Evolutionary conservation across 2,888 invertebrate species (phyloP), one percentile per base, ranked within the genome.

Genomic region (Ceratothoa steindachneri): DNA sequence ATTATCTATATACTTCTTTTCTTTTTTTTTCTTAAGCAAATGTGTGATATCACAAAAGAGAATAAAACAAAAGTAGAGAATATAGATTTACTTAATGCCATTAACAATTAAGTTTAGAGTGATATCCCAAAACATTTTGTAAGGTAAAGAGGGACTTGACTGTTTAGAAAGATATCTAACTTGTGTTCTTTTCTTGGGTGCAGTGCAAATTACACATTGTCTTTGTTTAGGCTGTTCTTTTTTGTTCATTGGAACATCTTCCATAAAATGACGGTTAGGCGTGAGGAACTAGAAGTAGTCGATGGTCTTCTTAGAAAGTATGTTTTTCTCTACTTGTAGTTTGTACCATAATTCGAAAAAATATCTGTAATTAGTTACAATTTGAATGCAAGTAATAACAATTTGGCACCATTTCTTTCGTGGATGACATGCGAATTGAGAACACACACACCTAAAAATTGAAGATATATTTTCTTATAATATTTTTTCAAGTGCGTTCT

Each of bases 401-500:
- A 15, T 12, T 19, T 55, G 19, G 5, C 55, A 22, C 55, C 55
- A 12, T 15, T 7, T 55, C 19, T 55, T 19, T 55, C 19, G 55
- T 55, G 55, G 19, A 55, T 55, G 9, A 55, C 55, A 55, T 55
- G 55, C 19, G 55, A 55, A 68, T 68, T 68, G 27, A 31, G 51
- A 27, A 68, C 68, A 51, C 41, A 24, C 31, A 68, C 51, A 68
- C 51, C 68, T 51, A 68, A 51, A 31, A 68, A 41, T 27, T 51
- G 68, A 24, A 68, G 51, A 29, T 51, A 68, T 7, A 29, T 68
- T 51, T 68, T 68, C 24, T 68, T 51, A 68, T 68, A n/a, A 64
- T 64, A 68, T 68, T 68, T 68, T 29, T 68, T 68, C 22, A 9
- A 22, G 51, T 51, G 27, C 22, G 31, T 41, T 51, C 68, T 68